Evolutionary conservation across 2,888 invertebrate genomes (phyloP).

Genomic region (Pharmacophagus antenor): DNA sequence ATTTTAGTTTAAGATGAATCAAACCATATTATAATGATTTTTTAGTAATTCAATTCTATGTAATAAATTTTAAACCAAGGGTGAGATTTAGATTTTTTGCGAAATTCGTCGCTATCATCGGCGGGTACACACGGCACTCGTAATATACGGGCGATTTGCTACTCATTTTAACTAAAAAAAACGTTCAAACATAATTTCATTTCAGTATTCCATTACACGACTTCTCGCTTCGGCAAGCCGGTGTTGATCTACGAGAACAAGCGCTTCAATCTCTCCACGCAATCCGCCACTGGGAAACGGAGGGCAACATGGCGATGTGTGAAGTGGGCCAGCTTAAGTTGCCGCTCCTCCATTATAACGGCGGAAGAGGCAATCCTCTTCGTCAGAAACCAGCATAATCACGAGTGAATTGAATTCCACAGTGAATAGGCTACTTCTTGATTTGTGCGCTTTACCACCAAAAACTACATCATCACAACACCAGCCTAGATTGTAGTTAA

Average conservation of each 20-base stretch:
- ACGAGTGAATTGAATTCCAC: constrained; percentile 32
- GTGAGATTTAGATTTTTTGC: too few relatives aligned
- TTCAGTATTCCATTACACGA: constrained; percentile 31
- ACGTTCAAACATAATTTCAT: neutral
- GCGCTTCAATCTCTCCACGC: constrained; percentile 34
- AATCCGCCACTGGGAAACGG: constrained; percentile 30
- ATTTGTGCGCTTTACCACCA: too few relatives aligned
- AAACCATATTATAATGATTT: too few relatives aligned
- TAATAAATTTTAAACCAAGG: too few relatives aligned
- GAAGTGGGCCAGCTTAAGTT: constrained; percentile 38
- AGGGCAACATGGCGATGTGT: constrained; percentile 43
- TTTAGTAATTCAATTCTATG: too few relatives aligned
- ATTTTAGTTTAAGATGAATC: too few relatives aligned
- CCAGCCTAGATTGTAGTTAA: too few relatives aligned
- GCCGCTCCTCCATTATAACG: constrained; percentile 44
- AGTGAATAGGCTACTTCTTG: too few relatives aligned
- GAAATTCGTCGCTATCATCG: too few relatives aligned
- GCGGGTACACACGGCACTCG: too few relatives aligned
- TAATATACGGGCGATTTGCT: too few relatives aligned
- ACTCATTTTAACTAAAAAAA: neutral
- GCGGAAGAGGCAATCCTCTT: constrained; percentile 37
- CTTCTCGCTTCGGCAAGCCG: constrained; percentile 44
- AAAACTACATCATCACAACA: too few relatives aligned
- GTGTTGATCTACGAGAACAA: constrained; percentile 33
- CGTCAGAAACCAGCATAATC: constrained; percentile 39